Conservation (phyloP, 2,888 invertebrate species). For the Lasioglossum morio region DNA sequence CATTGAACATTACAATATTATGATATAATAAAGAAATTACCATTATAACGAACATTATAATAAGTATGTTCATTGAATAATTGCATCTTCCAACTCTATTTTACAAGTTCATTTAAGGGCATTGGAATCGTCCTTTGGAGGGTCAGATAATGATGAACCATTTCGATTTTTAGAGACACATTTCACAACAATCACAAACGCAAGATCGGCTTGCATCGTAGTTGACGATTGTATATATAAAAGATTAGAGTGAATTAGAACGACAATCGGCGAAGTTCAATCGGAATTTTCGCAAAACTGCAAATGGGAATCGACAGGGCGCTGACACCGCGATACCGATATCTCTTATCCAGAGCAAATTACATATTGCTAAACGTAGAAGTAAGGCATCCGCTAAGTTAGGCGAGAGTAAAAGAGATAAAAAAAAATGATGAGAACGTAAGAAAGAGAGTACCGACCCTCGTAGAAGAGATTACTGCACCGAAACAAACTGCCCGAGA, state of each 20-base stretch:
- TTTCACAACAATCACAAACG: not conserved
- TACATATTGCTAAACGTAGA: conserved; percentile 81
- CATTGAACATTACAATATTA: too few relatives aligned
- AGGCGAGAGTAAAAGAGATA: conserved; percentile 73
- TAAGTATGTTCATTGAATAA: not conserved
- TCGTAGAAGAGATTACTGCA: conserved; percentile 78
- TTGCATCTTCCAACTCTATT: not conserved
- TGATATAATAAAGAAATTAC: too few relatives aligned
- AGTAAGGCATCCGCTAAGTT: conserved; percentile 80
- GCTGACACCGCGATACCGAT: conserved; percentile 57
- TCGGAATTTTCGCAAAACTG: not conserved
- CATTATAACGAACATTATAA: too few relatives aligned
- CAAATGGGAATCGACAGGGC: conserved; percentile 50
- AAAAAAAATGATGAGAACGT: conserved; percentile 51
- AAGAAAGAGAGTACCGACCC: conserved; percentile 77
- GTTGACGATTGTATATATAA: not conserved
- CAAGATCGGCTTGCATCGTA: not conserved
- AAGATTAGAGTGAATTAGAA: not conserved
- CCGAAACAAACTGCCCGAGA: conserved; percentile 78
- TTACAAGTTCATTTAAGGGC: not conserved
- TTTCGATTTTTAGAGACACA: not conserved
- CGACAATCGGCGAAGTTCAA: not conserved
- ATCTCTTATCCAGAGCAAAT: conserved; percentile 77
- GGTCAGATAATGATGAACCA: not conserved
- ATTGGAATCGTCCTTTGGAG: not conserved